phyloP scores from a whole-genome alignment of 2,888 invertebrate genomes.

The Drosophila testacea region DNA sequence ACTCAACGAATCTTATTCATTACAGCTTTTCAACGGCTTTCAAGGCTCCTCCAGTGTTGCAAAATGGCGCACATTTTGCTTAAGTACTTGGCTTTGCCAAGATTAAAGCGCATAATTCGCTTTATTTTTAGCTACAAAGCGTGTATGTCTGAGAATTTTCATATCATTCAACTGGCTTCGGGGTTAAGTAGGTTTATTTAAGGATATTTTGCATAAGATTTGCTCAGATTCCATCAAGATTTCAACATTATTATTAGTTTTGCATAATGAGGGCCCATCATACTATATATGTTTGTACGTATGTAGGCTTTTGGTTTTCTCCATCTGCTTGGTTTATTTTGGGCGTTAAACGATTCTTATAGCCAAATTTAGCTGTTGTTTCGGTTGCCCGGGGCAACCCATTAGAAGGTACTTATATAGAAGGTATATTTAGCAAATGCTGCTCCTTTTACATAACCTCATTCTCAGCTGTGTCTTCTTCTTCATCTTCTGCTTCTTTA shows the following conservation, averaged over 20 bases:
- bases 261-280: conserved; percentile 13
- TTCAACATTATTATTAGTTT: conserved; percentile 29
- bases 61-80: background rate
- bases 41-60: background rate
- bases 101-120: background rate
- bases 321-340: conserved; percentile 19
- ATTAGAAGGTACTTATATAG: conserved; percentile 35
- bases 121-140: background rate
- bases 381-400: conserved; percentile 57
- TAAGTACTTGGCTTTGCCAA: background rate
- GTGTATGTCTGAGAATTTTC: background rate
- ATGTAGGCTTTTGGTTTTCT: background rate
- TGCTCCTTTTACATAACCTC: conserved; percentile 9
- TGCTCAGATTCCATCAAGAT: conserved; percentile 18
- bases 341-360: conserved; percentile 41
- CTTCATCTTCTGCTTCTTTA: too few species aligned
- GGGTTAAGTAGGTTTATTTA: conserved; percentile 8
- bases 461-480: conserved; percentile 14
- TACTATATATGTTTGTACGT: background rate
- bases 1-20: background rate
- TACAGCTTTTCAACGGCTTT: background rate
- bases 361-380: conserved; percentile 36
- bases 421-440: background rate
- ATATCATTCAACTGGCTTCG: background rate
- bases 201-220: conserved; percentile 8